Conservation (phyloP, 1,140 invertebrate species). For the Macrotrachela quadricornifera region DNA sequence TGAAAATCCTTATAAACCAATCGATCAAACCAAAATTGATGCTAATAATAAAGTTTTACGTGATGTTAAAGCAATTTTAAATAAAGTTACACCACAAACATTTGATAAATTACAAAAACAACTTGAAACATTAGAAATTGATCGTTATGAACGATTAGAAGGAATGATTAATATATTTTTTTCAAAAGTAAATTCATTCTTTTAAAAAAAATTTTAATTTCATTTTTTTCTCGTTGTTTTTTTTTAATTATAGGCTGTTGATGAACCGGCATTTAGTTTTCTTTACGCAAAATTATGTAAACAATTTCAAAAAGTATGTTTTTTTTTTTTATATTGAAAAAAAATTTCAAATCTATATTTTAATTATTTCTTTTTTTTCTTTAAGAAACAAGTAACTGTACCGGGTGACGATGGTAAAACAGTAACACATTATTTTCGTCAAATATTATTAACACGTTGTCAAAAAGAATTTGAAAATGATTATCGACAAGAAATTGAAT, state of each 20-base stretch:
- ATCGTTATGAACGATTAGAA: conserved; percentile 51
- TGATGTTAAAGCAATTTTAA: conserved; percentile 58
- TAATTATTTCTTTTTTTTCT: too few relatives aligned
- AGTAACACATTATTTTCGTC: conserved; percentile 48
- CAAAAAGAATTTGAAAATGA: conserved; percentile 67
- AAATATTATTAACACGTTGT: conserved; percentile 56
- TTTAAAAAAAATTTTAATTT: too few relatives aligned
- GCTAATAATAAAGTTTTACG: conserved; percentile 1
- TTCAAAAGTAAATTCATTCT: conserved; percentile 40
- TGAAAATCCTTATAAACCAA: conserved; percentile 4
- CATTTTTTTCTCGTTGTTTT: too few relatives aligned
- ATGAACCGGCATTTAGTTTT: conserved; percentile 71
- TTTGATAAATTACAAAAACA: conserved; percentile 53
- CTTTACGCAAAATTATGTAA: conserved; percentile 59
- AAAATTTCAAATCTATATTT: neutral
- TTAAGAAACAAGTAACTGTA: conserved; percentile 17
- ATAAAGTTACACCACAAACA: conserved; percentile 87
- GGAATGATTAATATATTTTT: conserved; percentile 72
- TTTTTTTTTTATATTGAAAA: neutral
- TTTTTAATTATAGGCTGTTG: conserved; percentile 44
- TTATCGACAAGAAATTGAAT: conserved; percentile 34
- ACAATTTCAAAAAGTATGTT: conserved; percentile 40
- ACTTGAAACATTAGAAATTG: conserved; percentile 51
- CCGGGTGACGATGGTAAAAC: conserved; percentile 14
- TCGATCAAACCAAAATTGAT: neutral